These are phyloP conservation scores for Sarcoramphus papa DNA, from an alignment of 2,797 vertebrate species.

Conservation along the genomic window DNA sequence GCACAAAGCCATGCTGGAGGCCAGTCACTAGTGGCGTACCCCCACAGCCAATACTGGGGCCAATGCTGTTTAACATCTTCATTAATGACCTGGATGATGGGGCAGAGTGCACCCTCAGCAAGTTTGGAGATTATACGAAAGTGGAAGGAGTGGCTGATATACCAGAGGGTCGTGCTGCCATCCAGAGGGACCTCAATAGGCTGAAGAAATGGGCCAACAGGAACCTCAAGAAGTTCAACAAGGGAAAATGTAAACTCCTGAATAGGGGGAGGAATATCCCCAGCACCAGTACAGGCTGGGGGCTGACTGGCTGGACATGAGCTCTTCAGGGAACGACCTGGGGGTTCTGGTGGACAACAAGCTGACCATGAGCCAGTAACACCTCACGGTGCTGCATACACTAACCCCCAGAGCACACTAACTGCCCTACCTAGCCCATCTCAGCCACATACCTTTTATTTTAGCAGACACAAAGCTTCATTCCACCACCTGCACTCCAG, in stretches of 20 bases:
- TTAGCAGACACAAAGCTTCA: neutral
- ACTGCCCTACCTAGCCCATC: neutral
- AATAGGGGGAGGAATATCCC: neutral
- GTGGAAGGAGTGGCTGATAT: neutral
- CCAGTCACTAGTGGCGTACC: neutral
- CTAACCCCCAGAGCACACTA: neutral
- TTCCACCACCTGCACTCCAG: neutral
- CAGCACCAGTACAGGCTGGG: neutral
- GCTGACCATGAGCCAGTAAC: neutral
- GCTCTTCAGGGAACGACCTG: neutral
- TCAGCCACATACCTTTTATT: neutral
- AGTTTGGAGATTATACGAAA: neutral
- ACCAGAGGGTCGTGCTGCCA: neutral
- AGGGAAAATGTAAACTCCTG: neutral
- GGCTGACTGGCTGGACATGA: neutral
- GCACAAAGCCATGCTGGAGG: neutral
- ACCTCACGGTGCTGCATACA: neutral
- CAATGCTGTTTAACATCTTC: neutral
- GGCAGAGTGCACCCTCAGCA: neutral
- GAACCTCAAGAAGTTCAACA: neutral
- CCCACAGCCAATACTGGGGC: neutral
- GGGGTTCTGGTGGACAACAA: neutral
- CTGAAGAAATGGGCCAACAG: neutral
- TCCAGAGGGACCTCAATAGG: neutral
- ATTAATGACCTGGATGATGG: neutral